These are phyloP conservation scores for Rhinoptilus africanus DNA, from an alignment of 2,113 vertebrate genomes.

Conservation along the genomic window DNA sequence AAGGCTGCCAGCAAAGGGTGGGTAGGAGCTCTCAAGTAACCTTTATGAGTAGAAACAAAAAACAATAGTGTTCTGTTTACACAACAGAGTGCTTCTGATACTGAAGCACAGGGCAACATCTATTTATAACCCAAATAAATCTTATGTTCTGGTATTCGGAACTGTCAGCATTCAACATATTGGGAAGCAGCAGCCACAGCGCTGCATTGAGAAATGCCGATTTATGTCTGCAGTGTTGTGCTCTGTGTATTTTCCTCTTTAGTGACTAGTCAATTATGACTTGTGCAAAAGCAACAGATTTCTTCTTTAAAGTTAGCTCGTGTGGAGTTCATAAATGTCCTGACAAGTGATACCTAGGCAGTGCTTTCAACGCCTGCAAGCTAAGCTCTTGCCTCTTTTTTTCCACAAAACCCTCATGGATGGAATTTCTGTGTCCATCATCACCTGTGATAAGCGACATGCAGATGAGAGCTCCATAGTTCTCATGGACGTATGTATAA, in stretches of 20 bases:
- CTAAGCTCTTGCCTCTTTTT: neutral
- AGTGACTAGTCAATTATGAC: neutral
- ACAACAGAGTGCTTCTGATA: constrained; percentile 34
- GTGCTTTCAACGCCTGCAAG: neutral
- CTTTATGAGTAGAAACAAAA: neutral
- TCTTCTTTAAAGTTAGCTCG: neutral
- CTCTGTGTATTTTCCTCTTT: neutral
- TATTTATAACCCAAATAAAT: constrained; percentile 66
- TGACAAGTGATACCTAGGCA: neutral
- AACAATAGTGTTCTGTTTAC: neutral
- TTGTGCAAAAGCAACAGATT: neutral
- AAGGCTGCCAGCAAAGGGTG: neutral
- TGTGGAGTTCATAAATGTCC: neutral
- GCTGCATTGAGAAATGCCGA: neutral
- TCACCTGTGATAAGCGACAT: neutral
- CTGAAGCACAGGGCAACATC: constrained; percentile 45
- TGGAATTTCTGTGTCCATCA: neutral
- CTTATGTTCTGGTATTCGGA: constrained; percentile 45
- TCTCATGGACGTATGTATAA: neutral
- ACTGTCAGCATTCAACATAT: neutral
- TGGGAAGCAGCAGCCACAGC: constrained; percentile 7
- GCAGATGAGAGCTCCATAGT: neutral
- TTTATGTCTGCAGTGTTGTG: neutral
- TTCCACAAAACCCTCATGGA: neutral
- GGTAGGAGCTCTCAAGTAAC: neutral